Evolutionary conservation across 2,888 invertebrate species (phyloP).

Genomic region (Campopleginae sp.): DNA sequence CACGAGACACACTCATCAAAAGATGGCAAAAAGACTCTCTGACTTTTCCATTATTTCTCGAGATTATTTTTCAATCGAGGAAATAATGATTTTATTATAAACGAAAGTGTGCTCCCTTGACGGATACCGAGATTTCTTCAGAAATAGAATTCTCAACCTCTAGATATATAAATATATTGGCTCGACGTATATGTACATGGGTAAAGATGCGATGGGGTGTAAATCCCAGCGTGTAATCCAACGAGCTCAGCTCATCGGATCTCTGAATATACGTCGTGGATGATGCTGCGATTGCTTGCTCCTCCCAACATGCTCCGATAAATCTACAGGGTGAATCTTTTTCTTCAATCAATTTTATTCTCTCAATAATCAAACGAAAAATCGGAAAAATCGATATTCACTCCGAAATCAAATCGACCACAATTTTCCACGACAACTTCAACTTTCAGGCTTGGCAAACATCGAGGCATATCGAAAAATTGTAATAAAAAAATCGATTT

Average conservation of each 20-base stretch:
- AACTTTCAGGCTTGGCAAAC: too few species aligned
- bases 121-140: neutral
- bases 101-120: neutral
- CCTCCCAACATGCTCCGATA: conserved; percentile 43
- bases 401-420: too few species aligned
- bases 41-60: neutral
- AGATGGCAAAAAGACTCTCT: neutral
- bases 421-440: too few species aligned
- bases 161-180: neutral
- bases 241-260: conserved; percentile 59
- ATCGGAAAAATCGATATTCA: too few species aligned
- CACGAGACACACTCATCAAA: neutral
- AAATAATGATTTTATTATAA: conserved; percentile 9
- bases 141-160: neutral
- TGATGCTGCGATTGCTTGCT: conserved; percentile 28
- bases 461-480: too few species aligned
- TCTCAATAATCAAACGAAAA: neutral
- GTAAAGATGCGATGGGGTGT: conserved; percentile 50
- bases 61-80: conserved; percentile 17
- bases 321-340: conserved; percentile 5
- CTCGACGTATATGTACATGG: neutral
- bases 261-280: conserved; percentile 40
- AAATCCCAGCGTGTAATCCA: conserved; percentile 64
- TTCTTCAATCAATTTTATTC: neutral
- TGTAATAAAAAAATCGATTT: too few species aligned